Evolutionary conservation across 2,888 invertebrate genomes (phyloP).

Genomic region (Chrysotoxum bicinctum): DNA sequence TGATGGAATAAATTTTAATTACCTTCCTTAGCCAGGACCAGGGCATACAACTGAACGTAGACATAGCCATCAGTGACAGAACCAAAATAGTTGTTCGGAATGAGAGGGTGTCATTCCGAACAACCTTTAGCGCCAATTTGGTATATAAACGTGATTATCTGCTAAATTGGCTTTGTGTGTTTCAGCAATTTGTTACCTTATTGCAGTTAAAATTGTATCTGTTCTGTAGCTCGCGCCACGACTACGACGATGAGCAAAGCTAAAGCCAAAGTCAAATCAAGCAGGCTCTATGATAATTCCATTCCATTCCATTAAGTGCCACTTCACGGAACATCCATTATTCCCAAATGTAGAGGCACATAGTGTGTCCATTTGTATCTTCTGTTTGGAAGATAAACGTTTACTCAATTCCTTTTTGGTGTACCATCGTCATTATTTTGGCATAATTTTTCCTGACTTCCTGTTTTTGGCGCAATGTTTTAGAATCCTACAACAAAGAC

Average conservation of each 20-base stretch:
- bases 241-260: not conserved
- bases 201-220: conserved; percentile 67
- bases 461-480: not conserved
- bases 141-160: conserved; percentile 69
- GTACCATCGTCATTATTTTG: conserved; percentile 58
- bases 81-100: too few species aligned
- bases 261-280: conserved; percentile 6
- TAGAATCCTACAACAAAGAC: not conserved
- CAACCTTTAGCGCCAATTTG: conserved; percentile 47
- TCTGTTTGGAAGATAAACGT: conserved; percentile 68
- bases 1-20: conserved; percentile 69
- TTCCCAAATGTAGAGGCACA: conserved; percentile 26
- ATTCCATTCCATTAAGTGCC: conserved; percentile 69
- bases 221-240: conserved; percentile 12
- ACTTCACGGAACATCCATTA: conserved; percentile 71
- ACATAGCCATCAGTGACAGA: not conserved
- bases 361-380: conserved; percentile 24
- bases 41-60: not conserved
- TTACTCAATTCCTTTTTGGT: conserved; percentile 20
- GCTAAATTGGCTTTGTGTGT: conserved; percentile 72
- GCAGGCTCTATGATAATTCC: conserved; percentile 67
- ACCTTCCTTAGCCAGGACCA: conserved; percentile 32
- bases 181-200: conserved; percentile 70
- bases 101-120: conserved; percentile 18
- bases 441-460: conserved; percentile 59